Evolutionary conservation across 2,797 vertebrate genomes (phyloP).

Genomic region (Mus caroli): DNA sequence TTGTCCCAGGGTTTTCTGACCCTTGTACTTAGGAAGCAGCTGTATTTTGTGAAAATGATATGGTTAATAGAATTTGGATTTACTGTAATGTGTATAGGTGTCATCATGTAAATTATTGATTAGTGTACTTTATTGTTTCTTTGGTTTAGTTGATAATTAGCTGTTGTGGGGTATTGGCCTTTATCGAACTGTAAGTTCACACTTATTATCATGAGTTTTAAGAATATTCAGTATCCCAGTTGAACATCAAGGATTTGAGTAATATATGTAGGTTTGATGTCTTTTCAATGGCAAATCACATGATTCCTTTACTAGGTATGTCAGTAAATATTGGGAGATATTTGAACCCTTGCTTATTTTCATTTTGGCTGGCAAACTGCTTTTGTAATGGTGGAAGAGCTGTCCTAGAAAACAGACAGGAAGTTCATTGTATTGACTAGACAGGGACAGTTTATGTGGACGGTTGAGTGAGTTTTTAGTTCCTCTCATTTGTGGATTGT

Average conservation of each 20-base stretch:
- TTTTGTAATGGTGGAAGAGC: constrained; percentile 30
- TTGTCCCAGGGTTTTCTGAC: not conserved
- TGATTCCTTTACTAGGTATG: constrained; percentile 51
- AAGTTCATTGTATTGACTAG: constrained; percentile 13
- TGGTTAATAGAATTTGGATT: not conserved
- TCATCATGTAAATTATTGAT: constrained; percentile 52
- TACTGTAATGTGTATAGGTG: constrained; percentile 52
- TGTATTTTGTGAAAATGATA: not conserved
- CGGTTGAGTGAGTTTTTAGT: not conserved
- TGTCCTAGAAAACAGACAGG: not conserved
- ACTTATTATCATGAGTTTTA: constrained; percentile 11
- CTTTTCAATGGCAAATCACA: constrained; percentile 29
- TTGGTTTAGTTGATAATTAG: not conserved
- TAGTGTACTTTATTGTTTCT: constrained; percentile 37
- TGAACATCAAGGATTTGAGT: not conserved
- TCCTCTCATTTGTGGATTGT: constrained; percentile 38
- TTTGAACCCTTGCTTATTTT: constrained; percentile 22
- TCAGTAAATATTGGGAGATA: constrained; percentile 31
- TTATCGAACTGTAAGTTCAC: constrained; percentile 26
- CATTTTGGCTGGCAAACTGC: constrained; percentile 32
- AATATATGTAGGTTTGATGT: constrained; percentile 31
- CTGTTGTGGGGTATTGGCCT: not conserved
- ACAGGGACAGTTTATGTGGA: constrained; percentile 12
- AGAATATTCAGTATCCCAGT: not conserved
- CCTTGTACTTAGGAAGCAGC: not conserved